Evolutionary conservation across 92 coral and sea anemone species (phyloP).

Genomic region (Paramuricea clavata): DNA sequence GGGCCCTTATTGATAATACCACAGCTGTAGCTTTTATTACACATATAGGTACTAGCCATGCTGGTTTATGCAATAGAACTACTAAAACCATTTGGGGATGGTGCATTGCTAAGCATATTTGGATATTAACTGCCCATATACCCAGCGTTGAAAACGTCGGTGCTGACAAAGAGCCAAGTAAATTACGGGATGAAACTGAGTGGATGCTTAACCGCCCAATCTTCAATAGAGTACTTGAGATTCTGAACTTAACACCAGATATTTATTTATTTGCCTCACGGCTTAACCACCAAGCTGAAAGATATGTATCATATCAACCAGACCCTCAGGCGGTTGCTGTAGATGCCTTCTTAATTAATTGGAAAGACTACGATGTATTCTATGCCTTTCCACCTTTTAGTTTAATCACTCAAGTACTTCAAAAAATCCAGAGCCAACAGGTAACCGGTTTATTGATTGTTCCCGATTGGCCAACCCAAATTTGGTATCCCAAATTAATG

Average conservation of each 20-base stretch:
- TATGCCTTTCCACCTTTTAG: slow-evolving; percentile 27
- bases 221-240: neutral
- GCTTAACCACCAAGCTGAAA: slow-evolving; percentile 42
- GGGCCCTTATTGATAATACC: neutral
- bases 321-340: slow-evolving; percentile 28
- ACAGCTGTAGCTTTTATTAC: slow-evolving; percentile 25
- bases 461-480: slow-evolving; percentile 54
- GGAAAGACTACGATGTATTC: neutral
- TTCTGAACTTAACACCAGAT: neutral
- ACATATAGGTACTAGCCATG: slow-evolving; percentile 15
- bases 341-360: slow-evolving; percentile 17
- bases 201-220: neutral
- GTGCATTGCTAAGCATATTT: neutral
- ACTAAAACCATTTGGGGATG: slow-evolving; percentile 6
- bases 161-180: slow-evolving; percentile 13
- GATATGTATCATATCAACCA: slow-evolving; percentile 20
- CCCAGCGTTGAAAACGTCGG: neutral
- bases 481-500: slow-evolving; percentile 59
- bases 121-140: slow-evolving; percentile 9
- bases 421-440: slow-evolving; percentile 41
- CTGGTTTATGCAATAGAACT: neutral
- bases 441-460: slow-evolving; percentile 48
- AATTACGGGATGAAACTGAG: slow-evolving; percentile 4
- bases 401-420: neutral
- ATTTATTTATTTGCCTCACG: slow-evolving; percentile 66